These are phyloP conservation scores for Taphrorychus bicolor DNA, from an alignment of 2,888 invertebrate genomes.

Conservation along the genomic window DNA sequence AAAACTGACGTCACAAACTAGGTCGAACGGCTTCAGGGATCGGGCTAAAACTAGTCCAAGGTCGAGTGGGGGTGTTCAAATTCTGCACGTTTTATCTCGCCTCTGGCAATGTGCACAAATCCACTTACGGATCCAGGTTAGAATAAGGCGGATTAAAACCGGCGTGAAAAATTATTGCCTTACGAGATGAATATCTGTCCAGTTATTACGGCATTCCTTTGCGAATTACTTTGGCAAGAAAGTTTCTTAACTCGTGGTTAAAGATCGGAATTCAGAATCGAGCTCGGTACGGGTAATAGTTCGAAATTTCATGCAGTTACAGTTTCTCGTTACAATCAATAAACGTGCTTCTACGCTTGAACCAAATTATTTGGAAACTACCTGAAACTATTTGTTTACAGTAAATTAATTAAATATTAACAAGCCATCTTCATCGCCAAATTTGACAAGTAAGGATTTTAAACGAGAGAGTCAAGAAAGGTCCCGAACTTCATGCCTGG, in stretches of 20 bases:
- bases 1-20: not conserved
- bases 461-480: too few relatives aligned
- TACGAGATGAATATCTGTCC: not conserved
- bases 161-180: not conserved
- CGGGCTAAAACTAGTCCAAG: not conserved
- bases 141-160: not conserved
- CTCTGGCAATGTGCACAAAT: not conserved
- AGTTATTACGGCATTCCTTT: not conserved
- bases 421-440: too few relatives aligned
- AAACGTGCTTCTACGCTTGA: too few relatives aligned
- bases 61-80: not conserved
- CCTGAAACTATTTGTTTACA: too few relatives aligned
- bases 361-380: too few relatives aligned
- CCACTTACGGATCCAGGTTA: not conserved
- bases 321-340: too few relatives aligned
- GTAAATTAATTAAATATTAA: too few relatives aligned
- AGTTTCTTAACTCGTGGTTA: not conserved
- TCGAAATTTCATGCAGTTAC: too few relatives aligned
- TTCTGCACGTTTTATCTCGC: not conserved
- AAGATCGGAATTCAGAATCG: too few relatives aligned
- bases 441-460: too few relatives aligned
- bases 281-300: too few relatives aligned
- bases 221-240: not conserved
- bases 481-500: too few relatives aligned
- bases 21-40: slow-evolving; percentile 5